Base-by-base conservation (phyloP, 1,140 invertebrate genomes). In the Heliconius congener region DNA sequence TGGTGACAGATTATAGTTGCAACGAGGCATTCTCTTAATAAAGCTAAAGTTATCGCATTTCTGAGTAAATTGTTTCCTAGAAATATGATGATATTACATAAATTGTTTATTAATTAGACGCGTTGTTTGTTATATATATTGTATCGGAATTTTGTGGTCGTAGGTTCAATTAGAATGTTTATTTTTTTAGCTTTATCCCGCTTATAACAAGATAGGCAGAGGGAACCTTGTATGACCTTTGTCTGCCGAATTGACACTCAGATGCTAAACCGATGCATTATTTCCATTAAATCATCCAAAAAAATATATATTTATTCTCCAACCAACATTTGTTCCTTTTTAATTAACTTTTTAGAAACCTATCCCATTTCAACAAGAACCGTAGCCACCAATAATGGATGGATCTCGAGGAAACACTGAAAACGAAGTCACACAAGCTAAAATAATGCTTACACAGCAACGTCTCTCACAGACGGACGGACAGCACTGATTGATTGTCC, bases 401-500 rank as follows among this genome's bases (percentile, higher is more conserved):
- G 60, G 46, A 77, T 77, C 70, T 77, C 39, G 42, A 52, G 76
- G 55, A 73, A 79, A 73, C 42, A 27, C 78, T 50, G 55, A 50
- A 81, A 84, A 84, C 80, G 73, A 78, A 78, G 79, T 57, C 76
- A 71, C 52, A 55, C 30, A 34, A 72, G 52, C 73, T 57, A 71
- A 82, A 84, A 84, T 82, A 74, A 78, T 74, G 79, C 83, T 82
- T 82, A 82, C 78, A 79, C 77, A 84, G 77, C 79, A 74, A 70
- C 76, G 82, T 78, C 78, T 72, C 77, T 81, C 50, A 55, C 79
- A 73, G 76, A 77, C 76, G 71, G 73, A 77, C 82, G 70, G 73
- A 77, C 82, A 55, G 81, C 85, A 46, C 76, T 87, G 87, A 88
- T 88, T 87, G 87, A 88, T 88, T 80, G 78, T 76, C 73, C 39